These are phyloP conservation scores for Danio albolineatus DNA, from an alignment of 2,797 vertebrate species.

Conservation along the genomic window DNA sequence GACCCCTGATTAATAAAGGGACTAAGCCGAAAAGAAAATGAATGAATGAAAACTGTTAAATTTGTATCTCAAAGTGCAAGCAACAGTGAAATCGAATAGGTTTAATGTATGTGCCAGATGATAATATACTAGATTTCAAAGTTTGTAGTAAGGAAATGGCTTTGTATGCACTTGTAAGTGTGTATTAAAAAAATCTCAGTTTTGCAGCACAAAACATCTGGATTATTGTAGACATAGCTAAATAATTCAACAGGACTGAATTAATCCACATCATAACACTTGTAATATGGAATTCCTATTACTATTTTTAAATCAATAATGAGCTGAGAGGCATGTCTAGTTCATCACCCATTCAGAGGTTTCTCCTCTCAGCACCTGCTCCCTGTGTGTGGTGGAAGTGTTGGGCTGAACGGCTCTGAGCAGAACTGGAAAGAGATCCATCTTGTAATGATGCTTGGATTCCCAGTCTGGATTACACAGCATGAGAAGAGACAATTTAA, in stretches of 20 bases:
- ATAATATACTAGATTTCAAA: too few species aligned
- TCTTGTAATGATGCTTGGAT: conserved; percentile 14
- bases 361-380: conserved; percentile 8
- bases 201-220: too few species aligned
- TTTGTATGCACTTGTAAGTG: too few species aligned
- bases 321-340: neutral
- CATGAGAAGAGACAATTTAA: conserved; percentile 47
- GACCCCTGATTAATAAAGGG: too few species aligned
- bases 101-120: too few species aligned
- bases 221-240: neutral
- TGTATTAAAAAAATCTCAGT: too few species aligned
- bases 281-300: neutral
- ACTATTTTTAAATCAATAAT: neutral
- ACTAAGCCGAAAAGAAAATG: too few species aligned
- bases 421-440: neutral
- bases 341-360: conserved; percentile 10
- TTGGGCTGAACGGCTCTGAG: neutral
- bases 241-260: conserved; percentile 13
- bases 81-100: too few species aligned
- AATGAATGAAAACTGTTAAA: too few species aligned
- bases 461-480: conserved; percentile 24
- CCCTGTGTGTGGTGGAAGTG: neutral
- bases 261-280: neutral
- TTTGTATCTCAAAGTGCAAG: too few species aligned
- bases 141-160: too few species aligned